Evolutionary conservation across 2,888 invertebrate genomes (phyloP), one percentile per base, ranked within the genome.

Genomic region (Plagodis dolabraria): DNA sequence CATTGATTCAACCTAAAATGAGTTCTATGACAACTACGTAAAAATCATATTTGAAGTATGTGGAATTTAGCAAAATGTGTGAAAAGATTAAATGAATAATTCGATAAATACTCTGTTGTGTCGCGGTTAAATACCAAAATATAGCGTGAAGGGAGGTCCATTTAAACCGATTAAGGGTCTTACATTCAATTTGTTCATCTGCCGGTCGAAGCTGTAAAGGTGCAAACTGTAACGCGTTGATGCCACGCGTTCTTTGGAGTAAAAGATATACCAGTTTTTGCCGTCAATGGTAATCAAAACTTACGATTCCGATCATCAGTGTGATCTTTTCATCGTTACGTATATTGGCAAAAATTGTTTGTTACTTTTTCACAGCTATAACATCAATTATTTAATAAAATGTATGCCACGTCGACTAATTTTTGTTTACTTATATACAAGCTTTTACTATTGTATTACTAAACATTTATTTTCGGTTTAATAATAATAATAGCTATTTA

Each of bases 81-180:
- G 44, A 47, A 59, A 40, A 47, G 56, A 54, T 67, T 60, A 66
- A 55, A 62, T 47, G 53, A 53, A 60, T 67, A 62, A 69, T 65
- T 65, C 54, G 62, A 69, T 67, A 64, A 65, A 65, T 44, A 62
- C 60, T 53, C 57, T 5, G 44, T 69, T 69, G 63, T 65, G 57
- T 12, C 48, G 53, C 38, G 53, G 40, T 60, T 60, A 60, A 62
- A 67, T 52, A 61, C 57, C 64, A 64, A 68, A 68, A 65, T 63
- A 61, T 38, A 54, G 22, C 53, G 46, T 55, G 52, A 43, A 42
- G 34, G 50, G 54, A 62, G 49, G 51, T 54, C 57, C 40, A 54
- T 62, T 60, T 52, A 52, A 60, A 40, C 38, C 11, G 49, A 54
- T 54, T 54, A 57, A 40, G 52, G 53, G 38, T 36, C 44, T n/a